Evolutionary conservation across 2,888 invertebrate species (phyloP), one percentile per base, ranked within the genome.

Genomic region (Helleia helle): DNA sequence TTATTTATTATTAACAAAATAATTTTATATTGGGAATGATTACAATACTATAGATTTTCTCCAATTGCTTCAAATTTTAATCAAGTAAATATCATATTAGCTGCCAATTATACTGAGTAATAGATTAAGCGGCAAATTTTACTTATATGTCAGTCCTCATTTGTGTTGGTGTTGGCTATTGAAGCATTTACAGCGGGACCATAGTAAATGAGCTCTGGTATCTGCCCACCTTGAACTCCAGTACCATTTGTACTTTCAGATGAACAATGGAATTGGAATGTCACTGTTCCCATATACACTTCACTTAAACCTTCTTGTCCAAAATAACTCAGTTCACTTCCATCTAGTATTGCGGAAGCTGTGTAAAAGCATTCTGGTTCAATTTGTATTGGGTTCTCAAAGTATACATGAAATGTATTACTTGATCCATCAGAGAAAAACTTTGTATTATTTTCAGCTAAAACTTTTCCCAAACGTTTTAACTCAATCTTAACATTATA

Each of bases 191-290:
- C 87, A 25, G 92, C 90, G 12, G 96, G 95, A 25, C 96, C 96
- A 63, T 97, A 97, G 72, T 97, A 97, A 60, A 97, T 96, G 45
- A 97, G 87, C 84, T 98, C 97, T 2, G 97, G 97, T 64, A 98
- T 97, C 77, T 98, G 97, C 28, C 97, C 97, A 34, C 97, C 97
- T 77, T 97, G 97, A 3, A 97, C 97, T 5, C 97, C 97, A 1
- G 97, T 98, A 36, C 97, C 97, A 62, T 98, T 98, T 41, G 97
- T 98, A 80, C 96, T 96, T 68, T 97, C 97, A 4, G 96, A 95
- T 39, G 96, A 97, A 76, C 97, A 97, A 75, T 97, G 97, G 80
- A 97, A 98, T 81, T 97, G 97, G 84, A 97, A 97, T 48, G 95
- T 96, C 42, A 97, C 96, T 63, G 93, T 93, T 3, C 96, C 96